Evolutionary conservation across 37 sponge, comb jelly and placozoan genomes (phyloP), one percentile per base, ranked within the genome.

Genomic region (Beroe forskalii): DNA sequence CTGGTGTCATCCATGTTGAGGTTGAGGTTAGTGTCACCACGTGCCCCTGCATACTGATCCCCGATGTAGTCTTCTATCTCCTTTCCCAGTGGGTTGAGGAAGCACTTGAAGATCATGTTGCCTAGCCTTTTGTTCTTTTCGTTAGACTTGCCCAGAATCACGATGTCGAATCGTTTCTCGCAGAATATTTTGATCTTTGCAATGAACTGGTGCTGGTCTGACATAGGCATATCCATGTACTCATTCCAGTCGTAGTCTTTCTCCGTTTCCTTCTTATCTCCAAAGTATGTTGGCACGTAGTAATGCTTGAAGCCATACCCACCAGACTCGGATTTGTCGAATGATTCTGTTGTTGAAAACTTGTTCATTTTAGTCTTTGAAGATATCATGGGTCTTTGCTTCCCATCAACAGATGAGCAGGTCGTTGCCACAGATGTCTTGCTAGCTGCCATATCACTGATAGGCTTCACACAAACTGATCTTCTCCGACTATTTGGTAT

Each of bases 161-260:
- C 86, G 8, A 80, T 43, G 40, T 80, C 86, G 27, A 41, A 80
- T 37, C 40, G 40, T 12, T 35, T 80, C 30, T 80, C 55, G 4
- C 44, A 44, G 55, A 80, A 80, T 37, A 80, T 80, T 48, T 80
- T 80, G 22, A 80, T 23, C 55, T 80, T 80, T 23, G 86, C 55
- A 42, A 80, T 43, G 20, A 80, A 38, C 43, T 38, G 4, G 86
- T 80, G 86, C 27, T 80, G 86, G 30, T 40, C 40, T 25, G 86
- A 80, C 86, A 80, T 80, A 48, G 86, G 86, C 24, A 23, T 41
- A 24, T 44, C 40, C 86, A 80, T 80, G 86, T 44, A 80, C 43
- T 22, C 35, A 38, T 80, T 80, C 86, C 86, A 80, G 86, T 80
- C 86, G 1, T 38, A 24, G 27, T 80, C 86, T 37, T 43, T 20